Conservation (phyloP, 2,797 vertebrate genomes). For the Chanos chanos region DNA sequence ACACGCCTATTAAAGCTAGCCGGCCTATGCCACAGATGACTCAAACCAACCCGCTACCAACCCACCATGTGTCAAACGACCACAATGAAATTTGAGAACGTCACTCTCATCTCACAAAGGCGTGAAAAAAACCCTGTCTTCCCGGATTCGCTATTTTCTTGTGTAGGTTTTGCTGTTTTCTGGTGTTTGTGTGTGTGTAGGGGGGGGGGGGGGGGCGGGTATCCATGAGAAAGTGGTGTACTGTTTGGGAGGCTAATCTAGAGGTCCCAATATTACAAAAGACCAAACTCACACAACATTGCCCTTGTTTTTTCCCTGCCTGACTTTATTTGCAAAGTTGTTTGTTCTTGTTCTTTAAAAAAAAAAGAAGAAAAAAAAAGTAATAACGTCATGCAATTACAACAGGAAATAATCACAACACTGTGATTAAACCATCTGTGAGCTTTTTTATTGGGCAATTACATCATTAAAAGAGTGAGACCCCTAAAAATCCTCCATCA, state of each 20-base stretch:
- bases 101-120: conserved; percentile 19
- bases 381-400: no score
- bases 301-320: no score
- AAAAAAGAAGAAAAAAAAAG: no score
- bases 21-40: conserved; percentile 22
- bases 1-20: conserved; percentile 21
- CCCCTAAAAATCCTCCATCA: conserved; percentile 5
- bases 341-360: no score
- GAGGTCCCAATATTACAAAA: no score
- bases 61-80: conserved; percentile 29
- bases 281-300: no score
- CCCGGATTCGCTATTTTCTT: conserved; percentile 5
- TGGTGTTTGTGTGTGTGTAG: no score
- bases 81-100: conserved; percentile 35
- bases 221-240: no score
- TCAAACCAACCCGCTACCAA: conserved; percentile 20
- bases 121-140: conserved; percentile 22
- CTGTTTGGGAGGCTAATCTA: no score
- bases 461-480: background rate
- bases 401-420: background rate
- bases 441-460: conserved; percentile 10
- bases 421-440: conserved; percentile 16
- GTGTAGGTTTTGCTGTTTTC: conserved; percentile 1
- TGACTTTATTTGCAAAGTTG: no score
- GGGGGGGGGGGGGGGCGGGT: no score